Conservation (phyloP, 2,888 invertebrate genomes). For the Yponomeuta malinellus region DNA sequence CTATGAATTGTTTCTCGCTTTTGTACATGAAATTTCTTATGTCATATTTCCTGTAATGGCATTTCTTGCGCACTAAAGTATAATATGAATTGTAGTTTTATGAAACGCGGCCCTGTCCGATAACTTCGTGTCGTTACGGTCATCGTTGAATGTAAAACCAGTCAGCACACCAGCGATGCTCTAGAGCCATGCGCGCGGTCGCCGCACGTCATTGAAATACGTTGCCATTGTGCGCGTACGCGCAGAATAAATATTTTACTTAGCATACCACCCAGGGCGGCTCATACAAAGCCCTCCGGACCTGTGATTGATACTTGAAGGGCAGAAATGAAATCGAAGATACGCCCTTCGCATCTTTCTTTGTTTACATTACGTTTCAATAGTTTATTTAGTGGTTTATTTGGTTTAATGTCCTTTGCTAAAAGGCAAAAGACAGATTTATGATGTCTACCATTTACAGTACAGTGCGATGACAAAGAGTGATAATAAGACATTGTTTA, state of each 20-base stretch:
- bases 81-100: too few relatives aligned
- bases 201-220: conserved; percentile 58
- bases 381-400: conserved; percentile 15
- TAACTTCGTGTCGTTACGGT: too few relatives aligned
- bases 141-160: too few relatives aligned
- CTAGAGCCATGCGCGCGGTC: conserved; percentile 28
- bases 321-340: conserved; percentile 43
- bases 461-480: neutral
- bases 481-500: neutral
- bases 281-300: conserved; percentile 44
- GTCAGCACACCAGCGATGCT: conserved; percentile 24
- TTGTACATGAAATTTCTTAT: too few relatives aligned
- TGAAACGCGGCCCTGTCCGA: too few relatives aligned
- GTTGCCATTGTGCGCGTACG: conserved; percentile 61
- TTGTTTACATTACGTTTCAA: conserved; percentile 10
- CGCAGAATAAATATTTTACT: conserved; percentile 69
- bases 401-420: neutral
- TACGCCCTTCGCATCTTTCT: conserved; percentile 23
- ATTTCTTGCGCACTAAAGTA: too few relatives aligned
- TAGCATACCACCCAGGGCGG: conserved; percentile 66
- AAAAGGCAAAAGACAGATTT: neutral
- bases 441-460: neutral
- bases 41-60: too few relatives aligned
- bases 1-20: too few relatives aligned
- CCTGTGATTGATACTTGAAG: conserved; percentile 66